Evolutionary conservation across 2,113 vertebrate species (phyloP).

Genomic region (Heterotilapia buettikoferi): DNA sequence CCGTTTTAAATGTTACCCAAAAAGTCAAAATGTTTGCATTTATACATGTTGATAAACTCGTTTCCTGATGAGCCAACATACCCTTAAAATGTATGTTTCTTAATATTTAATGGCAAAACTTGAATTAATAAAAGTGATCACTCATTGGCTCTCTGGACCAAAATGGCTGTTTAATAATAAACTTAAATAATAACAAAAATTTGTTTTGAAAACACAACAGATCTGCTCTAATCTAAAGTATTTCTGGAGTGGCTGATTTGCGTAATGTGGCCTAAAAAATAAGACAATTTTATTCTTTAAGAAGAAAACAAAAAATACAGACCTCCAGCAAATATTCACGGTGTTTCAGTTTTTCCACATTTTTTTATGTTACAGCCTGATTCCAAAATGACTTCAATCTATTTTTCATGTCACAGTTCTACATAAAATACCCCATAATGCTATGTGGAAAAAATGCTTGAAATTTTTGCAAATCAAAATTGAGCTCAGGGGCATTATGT

Average conservation of each 20-base stretch:
- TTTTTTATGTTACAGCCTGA: background rate
- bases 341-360: background rate
- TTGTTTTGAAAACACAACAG: background rate
- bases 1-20: background rate
- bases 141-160: background rate
- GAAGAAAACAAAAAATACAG: background rate
- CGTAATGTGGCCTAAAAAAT: background rate
- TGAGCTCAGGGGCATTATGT: background rate
- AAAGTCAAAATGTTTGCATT: background rate
- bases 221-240: background rate
- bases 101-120: background rate
- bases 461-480: background rate
- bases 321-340: accelerated
- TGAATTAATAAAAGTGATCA: background rate
- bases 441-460: background rate
- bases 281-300: background rate
- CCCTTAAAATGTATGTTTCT: background rate
- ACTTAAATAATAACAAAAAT: background rate
- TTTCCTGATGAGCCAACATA: background rate
- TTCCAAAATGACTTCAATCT: background rate
- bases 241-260: background rate
- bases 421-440: background rate
- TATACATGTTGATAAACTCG: background rate
- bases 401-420: background rate
- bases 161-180: background rate